Evolutionary conservation across 2,797 vertebrate species (phyloP), one percentile per base, ranked within the genome.

Genomic region (Tapirus indicus): DNA sequence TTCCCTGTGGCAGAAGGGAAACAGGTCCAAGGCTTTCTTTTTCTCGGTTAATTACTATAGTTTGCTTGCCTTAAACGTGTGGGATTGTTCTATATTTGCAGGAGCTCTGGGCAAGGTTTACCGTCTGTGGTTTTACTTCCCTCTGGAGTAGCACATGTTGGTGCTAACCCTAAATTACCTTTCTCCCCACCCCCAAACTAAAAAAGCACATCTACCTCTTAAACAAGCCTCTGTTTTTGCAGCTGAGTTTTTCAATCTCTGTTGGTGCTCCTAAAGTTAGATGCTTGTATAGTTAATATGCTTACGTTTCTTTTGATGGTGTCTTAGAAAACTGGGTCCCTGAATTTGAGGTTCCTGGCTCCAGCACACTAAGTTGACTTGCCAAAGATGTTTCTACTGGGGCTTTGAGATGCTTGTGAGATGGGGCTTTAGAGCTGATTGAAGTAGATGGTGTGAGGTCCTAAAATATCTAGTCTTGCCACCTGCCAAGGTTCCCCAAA

Each of bases 81-180:
- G 95, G 95, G 60, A 20, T 72, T 38, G 29, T 86, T 96, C 97
- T 99, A 95, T 98, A 98, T 98, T 99, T 98, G 90, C 90, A 88
- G 94, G 88, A 62, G 38, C 60, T 98, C 94, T 52, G 96, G 1
- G 23, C 96, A 97, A 75, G 27, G 91, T 95, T 98, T 74, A 64
- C 80, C 77, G 82, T 94, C 91, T 97, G 98, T 97, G 98, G 92
- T 97, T 98, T 98, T 94, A 95, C 95, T 88, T 77, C 91, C 41
- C 82, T 95, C 93, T 96, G 74, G 96, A 98, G 97, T 64, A 98
- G 94, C 71, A 91, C 95, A 97, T 64, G 96, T 77, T 58, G 86
- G 69, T 58, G 56, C 96, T 98, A 98, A 98, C 96, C 98, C 92
- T 95, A 90, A 93, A 98, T 98, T 98, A 96, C 96, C 95, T 97